Evolutionary conservation across 2,797 vertebrate genomes (phyloP).

Genomic region (Molossus molossus): DNA sequence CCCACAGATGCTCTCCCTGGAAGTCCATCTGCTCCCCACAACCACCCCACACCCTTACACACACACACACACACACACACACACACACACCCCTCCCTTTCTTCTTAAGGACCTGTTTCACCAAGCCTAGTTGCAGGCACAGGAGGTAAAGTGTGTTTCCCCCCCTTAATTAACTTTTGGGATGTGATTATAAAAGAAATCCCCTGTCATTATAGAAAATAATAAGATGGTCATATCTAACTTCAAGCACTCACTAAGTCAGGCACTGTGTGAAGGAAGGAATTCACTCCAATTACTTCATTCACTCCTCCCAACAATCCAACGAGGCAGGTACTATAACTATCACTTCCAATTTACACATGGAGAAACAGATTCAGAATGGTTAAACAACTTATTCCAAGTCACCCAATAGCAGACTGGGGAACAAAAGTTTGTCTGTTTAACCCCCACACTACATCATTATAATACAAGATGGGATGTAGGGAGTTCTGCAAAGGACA

Average conservation of each 20-base stretch:
- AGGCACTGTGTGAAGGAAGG: background rate
- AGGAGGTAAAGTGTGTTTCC: background rate
- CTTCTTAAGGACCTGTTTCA: background rate
- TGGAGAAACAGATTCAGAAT: slow-evolving; percentile 26
- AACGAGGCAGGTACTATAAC: background rate
- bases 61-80: background rate
- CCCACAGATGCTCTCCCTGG: background rate
- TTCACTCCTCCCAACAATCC: background rate
- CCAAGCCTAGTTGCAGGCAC: background rate
- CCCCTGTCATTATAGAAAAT: background rate
- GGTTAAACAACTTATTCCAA: background rate
- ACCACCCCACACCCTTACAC: background rate
- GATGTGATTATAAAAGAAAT: slow-evolving; percentile 36
- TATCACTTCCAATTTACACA: background rate
- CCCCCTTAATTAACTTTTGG: slow-evolving; percentile 32
- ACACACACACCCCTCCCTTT: background rate
- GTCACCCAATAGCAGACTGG: background rate
- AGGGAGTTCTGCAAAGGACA: background rate
- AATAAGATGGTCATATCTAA: background rate
- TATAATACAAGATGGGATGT: background rate
- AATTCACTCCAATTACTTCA: slow-evolving; percentile 3
- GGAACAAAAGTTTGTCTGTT: background rate
- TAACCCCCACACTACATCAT: background rate
- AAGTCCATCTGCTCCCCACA: background rate
- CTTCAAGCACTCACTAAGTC: background rate